Evolutionary conservation across 2,113 vertebrate genomes (phyloP), one percentile per base, ranked within the genome.

Genomic region (Cryptotis parvus): DNA sequence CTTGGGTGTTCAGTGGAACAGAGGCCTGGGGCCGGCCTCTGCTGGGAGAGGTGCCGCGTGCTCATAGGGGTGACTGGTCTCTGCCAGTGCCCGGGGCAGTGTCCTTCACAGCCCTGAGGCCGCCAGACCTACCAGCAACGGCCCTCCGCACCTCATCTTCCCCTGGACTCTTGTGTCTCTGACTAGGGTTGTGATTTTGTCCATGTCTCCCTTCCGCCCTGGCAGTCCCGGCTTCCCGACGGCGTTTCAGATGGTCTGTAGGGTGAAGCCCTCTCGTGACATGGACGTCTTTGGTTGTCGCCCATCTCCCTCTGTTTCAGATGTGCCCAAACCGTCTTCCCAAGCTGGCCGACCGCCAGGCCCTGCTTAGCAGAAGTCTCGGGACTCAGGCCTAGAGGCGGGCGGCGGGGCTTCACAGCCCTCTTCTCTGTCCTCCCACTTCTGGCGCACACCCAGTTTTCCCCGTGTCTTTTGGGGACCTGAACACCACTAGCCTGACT

Each of bases 1-100:
- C 9, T 78, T 82, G 31, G 49, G 33, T 29, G 12, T 49, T 4
- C 37, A 15, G 16, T 10, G 37, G 76, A 52, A 29, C 27, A 11
- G 26, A 2, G 27, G 4, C 1, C 15, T 10, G 3, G 1, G 31
- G 2, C 15, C 0, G 6, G 55, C 72, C 72, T 39, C 0, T 18
- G 8, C 68, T 29, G 52, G 27, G 78, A 20, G 37, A 11, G 65
- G 43, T 4, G 14, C 0, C 0, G 10, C 10, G 27, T 7, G 9
- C 27, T 9, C 63, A 31, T 61, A n/a, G 63, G 29, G 29, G 29
- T 65, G 63, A 65, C 26, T 29, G 26, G 3, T 65, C 63, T 65
- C 27, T 65, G 18, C 55, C 63, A 9, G 63, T 61, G 29, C 63
- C 14, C 10, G 63, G 3, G 29, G 29, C 18, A 29, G 7, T 8